Conservation (phyloP, 2,797 vertebrate species). For the Octomys mimax region DNA sequence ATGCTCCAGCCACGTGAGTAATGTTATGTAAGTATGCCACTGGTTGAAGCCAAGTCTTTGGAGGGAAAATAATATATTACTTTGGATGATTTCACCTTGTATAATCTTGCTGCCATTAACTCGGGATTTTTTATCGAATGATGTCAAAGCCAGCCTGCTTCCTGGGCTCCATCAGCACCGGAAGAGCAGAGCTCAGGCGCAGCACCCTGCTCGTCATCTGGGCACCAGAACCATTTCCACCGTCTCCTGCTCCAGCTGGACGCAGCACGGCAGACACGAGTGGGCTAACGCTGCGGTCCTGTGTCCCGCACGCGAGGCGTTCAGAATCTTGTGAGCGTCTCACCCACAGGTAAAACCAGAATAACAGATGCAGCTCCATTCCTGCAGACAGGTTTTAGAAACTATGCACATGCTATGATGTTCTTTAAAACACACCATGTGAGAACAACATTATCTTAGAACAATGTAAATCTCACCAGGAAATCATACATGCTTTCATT, state of each 20-base stretch:
- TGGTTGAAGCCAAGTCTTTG: no score
- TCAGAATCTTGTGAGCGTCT: constrained; percentile 49
- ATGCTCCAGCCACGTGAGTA: no score
- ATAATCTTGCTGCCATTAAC: constrained; percentile 26
- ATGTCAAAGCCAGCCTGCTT: constrained; percentile 1
- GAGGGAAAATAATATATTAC: no score
- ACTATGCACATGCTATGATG: constrained; percentile 73
- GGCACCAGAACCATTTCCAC: constrained; percentile 74
- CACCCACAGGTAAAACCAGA: constrained; percentile 63
- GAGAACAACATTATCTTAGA: constrained; percentile 78
- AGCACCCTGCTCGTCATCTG: constrained; percentile 73
- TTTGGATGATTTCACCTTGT: no score
- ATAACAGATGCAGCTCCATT: neutral
- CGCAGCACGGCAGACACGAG: constrained; percentile 77
- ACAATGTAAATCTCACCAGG: constrained; percentile 68
- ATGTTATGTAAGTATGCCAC: no score
- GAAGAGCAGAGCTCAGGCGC: constrained; percentile 50
- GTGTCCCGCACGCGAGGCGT: constrained; percentile 53
- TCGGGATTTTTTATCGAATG: constrained; percentile 61
- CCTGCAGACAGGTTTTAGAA: constrained; percentile 62
- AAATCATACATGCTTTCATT: no score
- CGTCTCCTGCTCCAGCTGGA: constrained; percentile 72
- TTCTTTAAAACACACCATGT: constrained; percentile 78
- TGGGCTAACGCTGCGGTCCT: constrained; percentile 79
- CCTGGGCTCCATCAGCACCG: neutral